These are phyloP conservation scores for Misgurnus anguillicaudatus DNA, from an alignment of 2,113 vertebrate genomes.

Conservation along the genomic window DNA sequence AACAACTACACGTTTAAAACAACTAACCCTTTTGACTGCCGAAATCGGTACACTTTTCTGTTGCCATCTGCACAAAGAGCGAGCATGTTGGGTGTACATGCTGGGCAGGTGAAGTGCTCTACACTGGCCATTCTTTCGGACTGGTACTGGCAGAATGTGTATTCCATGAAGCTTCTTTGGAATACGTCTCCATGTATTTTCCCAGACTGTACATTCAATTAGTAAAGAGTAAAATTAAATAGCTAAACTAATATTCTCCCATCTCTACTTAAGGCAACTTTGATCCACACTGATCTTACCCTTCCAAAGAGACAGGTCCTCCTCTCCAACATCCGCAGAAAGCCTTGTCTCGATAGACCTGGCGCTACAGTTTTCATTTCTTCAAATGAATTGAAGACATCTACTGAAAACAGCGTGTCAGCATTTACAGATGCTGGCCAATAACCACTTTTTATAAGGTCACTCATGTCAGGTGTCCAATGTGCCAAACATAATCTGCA, in stretches of 20 bases:
- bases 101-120: not conserved
- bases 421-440: slow-evolving; percentile 1
- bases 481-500: slow-evolving; percentile 3
- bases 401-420: not conserved
- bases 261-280: not conserved
- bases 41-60: not conserved
- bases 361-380: not conserved
- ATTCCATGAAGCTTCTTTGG: not conserved
- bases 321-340: not conserved
- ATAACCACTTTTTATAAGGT: slow-evolving; percentile 14
- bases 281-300: slow-evolving; percentile 10
- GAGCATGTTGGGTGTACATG: not conserved
- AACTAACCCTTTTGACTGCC: not conserved
- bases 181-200: slow-evolving; percentile 15
- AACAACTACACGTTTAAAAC: not conserved
- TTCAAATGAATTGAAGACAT: not conserved
- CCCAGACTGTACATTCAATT: not conserved
- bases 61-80: not conserved
- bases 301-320: slow-evolving; percentile 13
- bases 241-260: too few relatives aligned
- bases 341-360: not conserved
- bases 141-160: slow-evolving; percentile 1
- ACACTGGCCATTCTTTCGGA: not conserved
- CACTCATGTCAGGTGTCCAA: slow-evolving; percentile 14
- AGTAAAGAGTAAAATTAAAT: not conserved